phyloP scores from a whole-genome alignment of 2,888 invertebrate genomes.

The Cephus pulcher region DNA sequence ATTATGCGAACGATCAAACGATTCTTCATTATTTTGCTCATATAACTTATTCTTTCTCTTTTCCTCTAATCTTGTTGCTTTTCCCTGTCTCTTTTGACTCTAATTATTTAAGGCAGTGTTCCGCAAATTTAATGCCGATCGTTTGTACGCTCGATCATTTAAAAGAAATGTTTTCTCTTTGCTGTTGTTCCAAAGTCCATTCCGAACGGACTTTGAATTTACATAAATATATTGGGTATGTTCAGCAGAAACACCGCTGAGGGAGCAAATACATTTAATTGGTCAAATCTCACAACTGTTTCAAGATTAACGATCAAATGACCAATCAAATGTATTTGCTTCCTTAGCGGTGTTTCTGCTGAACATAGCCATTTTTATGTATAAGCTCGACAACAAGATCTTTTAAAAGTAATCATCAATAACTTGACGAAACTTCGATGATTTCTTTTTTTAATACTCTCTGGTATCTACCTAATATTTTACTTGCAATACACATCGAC shows the following conservation, averaged over 20 bases:
- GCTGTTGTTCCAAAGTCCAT: neutral
- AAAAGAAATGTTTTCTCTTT: neutral
- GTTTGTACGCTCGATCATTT: neutral
- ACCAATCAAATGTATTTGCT: too few species aligned
- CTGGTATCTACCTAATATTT: neutral
- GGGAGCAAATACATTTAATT: too few species aligned
- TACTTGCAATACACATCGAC: neutral
- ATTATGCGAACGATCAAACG: neutral
- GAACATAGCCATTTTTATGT: too few species aligned
- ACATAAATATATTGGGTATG: neutral
- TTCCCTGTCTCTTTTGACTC: neutral
- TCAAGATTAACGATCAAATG: too few species aligned
- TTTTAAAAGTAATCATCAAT: neutral
- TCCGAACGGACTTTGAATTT: neutral
- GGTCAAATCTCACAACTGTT: too few species aligned
- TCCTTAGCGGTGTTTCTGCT: too few species aligned
- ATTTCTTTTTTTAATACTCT: neutral
- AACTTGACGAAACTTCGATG: neutral
- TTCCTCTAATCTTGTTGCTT: neutral
- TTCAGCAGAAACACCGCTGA: too few species aligned
- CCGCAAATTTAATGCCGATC: neutral
- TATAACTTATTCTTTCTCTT: neutral
- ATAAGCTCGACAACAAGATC: neutral
- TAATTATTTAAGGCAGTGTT: neutral
- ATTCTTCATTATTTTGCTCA: neutral